These are phyloP conservation scores for Saccostrea glomerata DNA, from an alignment of 1,140 invertebrate genomes.

Conservation along the genomic window DNA sequence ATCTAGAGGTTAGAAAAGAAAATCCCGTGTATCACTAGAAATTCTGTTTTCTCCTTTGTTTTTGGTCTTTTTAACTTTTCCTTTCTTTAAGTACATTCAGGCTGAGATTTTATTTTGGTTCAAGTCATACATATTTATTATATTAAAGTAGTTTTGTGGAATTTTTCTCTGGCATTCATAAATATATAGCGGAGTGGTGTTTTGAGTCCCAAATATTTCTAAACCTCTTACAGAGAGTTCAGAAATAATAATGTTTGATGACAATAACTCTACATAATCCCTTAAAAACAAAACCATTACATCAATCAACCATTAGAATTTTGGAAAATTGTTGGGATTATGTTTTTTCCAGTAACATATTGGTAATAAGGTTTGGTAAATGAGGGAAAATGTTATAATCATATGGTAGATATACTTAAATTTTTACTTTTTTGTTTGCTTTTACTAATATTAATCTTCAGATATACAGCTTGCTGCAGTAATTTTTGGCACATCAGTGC, in stretches of 20 bases:
- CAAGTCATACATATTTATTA: not conserved
- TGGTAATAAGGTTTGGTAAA: not conserved
- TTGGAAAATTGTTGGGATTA: not conserved
- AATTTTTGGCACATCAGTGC: slow-evolving; percentile 9
- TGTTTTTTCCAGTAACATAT: not conserved
- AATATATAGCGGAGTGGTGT: not conserved
- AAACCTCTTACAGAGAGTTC: not conserved
- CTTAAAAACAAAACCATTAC: not conserved
- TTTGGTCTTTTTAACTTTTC: slow-evolving; percentile 27
- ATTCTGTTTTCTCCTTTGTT: not conserved
- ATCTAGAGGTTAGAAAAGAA: slow-evolving; percentile 22
- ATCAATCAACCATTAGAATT: not conserved
- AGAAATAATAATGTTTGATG: not conserved
- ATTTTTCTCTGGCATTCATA: not conserved
- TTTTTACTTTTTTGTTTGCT: slow-evolving; percentile 15
- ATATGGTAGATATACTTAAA: not conserved
- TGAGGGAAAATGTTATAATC: not conserved
- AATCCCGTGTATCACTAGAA: slow-evolving; percentile 27
- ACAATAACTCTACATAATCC: not conserved
- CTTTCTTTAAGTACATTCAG: not conserved
- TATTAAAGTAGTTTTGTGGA: not conserved
- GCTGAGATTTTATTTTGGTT: not conserved
- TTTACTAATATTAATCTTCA: slow-evolving; percentile 27
- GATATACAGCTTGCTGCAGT: slow-evolving; percentile 35
- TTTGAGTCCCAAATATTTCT: not conserved